These are phyloP conservation scores for Odocoileus hemionus DNA, from an alignment of 2,113 vertebrate species.

Conservation along the genomic window DNA sequence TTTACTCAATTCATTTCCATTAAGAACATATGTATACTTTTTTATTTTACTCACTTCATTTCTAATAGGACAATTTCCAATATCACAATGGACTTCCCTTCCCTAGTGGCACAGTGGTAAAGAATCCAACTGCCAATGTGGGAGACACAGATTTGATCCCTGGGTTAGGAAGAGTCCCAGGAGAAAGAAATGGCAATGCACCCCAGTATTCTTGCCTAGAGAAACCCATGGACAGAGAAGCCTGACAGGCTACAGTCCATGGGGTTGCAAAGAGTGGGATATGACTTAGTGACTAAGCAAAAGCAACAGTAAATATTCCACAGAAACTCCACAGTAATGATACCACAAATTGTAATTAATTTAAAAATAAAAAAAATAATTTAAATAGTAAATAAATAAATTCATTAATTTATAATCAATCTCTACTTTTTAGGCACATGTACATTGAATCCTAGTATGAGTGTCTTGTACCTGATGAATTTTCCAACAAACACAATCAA, in stretches of 20 bases:
- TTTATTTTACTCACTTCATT: background rate
- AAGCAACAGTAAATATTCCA: background rate
- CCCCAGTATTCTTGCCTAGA: background rate
- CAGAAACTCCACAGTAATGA: background rate
- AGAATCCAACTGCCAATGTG: background rate
- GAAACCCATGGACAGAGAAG: background rate
- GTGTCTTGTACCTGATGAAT: background rate
- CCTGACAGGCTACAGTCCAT: background rate
- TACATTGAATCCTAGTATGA: background rate
- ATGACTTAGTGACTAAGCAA: background rate
- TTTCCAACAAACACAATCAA: background rate
- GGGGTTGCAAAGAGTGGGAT: background rate
- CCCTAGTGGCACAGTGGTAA: background rate
- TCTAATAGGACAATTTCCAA: background rate
- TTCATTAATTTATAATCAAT: background rate
- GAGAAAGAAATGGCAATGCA: background rate
- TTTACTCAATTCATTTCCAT: background rate
- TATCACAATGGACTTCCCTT: background rate
- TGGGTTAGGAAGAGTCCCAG: background rate
- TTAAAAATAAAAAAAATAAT: background rate
- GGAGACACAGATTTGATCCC: background rate
- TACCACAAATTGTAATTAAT: background rate
- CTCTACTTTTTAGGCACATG: background rate
- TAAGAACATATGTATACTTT: background rate
- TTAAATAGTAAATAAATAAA: background rate